A percentile compares a stretch with the other conserved stretches of the same genome.
Conservation (phyloP, 1,140 invertebrate species). For the Drosophila truncata region DNA sequence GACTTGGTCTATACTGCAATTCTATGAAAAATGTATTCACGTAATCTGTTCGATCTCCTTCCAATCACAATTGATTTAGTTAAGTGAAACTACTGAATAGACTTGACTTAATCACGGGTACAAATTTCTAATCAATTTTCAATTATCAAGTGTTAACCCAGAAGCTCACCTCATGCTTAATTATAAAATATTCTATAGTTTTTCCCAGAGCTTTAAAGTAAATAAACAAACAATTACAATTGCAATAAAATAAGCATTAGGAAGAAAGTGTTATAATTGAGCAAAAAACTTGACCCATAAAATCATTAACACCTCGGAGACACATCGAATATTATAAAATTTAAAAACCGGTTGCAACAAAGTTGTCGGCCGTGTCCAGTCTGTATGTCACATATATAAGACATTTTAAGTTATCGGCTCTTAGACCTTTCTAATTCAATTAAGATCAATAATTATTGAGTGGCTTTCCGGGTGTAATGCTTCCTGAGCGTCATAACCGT, state of each 20-base stretch:
- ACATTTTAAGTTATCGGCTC: slow-evolving; percentile 17
- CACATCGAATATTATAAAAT: slow-evolving; percentile 13
- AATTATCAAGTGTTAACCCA: background rate
- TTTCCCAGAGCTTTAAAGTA: background rate
- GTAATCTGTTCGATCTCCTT: slow-evolving; percentile 22
- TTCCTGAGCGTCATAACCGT: slow-evolving; percentile 20
- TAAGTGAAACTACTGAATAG: background rate
- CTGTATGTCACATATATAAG: slow-evolving; percentile 18
- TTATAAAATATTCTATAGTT: background rate
- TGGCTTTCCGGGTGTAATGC: background rate
- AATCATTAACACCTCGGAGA: background rate
- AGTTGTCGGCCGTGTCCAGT: slow-evolving; percentile 5
- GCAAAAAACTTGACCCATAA: slow-evolving; percentile 6
- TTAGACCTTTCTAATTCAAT: slow-evolving; percentile 24
- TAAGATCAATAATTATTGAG: slow-evolving; percentile 16
- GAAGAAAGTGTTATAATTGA: slow-evolving; percentile 19
- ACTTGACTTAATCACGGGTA: background rate
- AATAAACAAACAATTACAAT: background rate
- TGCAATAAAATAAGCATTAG: background rate
- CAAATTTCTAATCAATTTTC: slow-evolving; percentile 7
- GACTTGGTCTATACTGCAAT: slow-evolving; percentile 19
- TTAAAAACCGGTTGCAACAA: slow-evolving; percentile 19
- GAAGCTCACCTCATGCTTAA: background rate
- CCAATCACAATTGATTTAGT: slow-evolving; percentile 13
- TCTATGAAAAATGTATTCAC: slow-evolving; percentile 9